Evolutionary conservation across 37 sponge, comb jelly and placozoan genomes (phyloP).

Genomic region (Geodia barretti): DNA sequence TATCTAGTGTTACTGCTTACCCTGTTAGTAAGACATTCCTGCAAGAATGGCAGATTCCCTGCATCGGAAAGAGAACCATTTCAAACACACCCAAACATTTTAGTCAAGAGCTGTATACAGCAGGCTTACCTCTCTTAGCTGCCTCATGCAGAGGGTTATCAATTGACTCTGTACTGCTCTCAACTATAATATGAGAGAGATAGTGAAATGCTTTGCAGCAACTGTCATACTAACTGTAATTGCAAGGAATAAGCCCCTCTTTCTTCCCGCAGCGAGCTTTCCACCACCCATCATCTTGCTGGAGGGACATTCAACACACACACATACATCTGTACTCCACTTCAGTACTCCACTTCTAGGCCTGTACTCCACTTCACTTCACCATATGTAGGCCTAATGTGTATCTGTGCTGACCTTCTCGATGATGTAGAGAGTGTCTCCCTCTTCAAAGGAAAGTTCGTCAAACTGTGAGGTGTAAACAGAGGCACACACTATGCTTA

Average conservation of each 20-base stretch:
- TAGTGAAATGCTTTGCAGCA: not conserved
- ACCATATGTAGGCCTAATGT: too few relatives aligned
- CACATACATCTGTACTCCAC: too few relatives aligned
- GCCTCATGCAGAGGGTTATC: constrained; percentile 98
- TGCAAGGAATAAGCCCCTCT: constrained; percentile 88
- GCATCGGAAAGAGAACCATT: not conserved
- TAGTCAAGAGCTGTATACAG: too few relatives aligned
- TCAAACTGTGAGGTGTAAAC: constrained; percentile 63
- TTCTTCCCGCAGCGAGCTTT: constrained; percentile 71
- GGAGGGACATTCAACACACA: not conserved
- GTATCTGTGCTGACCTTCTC: constrained; percentile 74
- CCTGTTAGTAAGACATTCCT: constrained; percentile 90
- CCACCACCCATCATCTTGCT: constrained; percentile 95
- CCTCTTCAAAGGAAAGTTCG: constrained; percentile 94
- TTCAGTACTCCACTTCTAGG: too few relatives aligned
- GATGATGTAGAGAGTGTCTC: constrained; percentile 91
- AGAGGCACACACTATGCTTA: too few relatives aligned
- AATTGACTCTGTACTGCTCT: constrained; percentile 83
- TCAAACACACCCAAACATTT: not conserved
- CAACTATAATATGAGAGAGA: constrained; percentile 55
- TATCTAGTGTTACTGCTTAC: constrained; percentile 9
- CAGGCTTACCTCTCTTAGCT: constrained; percentile 84
- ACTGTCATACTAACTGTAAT: constrained; percentile 89
- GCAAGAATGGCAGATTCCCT: constrained; percentile 89
- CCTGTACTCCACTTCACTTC: too few relatives aligned